phyloP scores from a whole-genome alignment of 1,140 invertebrate species.

The Melanaphis sacchari region DNA sequence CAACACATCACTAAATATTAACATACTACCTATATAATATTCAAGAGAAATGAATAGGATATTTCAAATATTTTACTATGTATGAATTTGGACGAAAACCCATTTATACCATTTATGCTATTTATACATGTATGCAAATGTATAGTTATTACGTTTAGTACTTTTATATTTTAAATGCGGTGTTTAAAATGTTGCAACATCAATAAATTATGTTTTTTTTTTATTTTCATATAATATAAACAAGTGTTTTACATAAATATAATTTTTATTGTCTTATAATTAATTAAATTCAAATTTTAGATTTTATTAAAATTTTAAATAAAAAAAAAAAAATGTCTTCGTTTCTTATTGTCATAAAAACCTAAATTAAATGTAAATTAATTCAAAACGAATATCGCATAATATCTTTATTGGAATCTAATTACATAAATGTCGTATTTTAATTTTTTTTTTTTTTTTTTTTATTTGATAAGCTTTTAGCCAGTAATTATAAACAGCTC shows the following conservation, averaged over 20 bases:
- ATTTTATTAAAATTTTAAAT: too few relatives aligned
- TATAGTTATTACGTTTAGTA: not conserved
- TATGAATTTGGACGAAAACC: not conserved
- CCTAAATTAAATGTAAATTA: too few relatives aligned
- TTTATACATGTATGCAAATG: not conserved
- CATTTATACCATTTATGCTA: not conserved
- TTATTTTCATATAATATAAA: not conserved
- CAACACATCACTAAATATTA: not conserved
- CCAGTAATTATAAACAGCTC: too few relatives aligned
- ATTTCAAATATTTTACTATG: not conserved
- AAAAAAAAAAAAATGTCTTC: too few relatives aligned
- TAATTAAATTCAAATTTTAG: too few relatives aligned
- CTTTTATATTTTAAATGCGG: not conserved
- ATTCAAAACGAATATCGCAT: too few relatives aligned
- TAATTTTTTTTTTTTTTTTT: too few relatives aligned
- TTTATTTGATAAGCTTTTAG: too few relatives aligned
- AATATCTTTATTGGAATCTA: too few relatives aligned
- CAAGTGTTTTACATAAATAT: not conserved
- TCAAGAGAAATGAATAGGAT: not conserved
- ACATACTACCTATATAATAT: not conserved
- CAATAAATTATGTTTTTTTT: not conserved
- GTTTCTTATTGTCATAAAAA: too few relatives aligned
- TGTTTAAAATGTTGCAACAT: not conserved
- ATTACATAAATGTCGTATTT: too few relatives aligned
- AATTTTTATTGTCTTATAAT: not conserved